These are phyloP conservation scores for Acrobasis suavella DNA, from an alignment of 2,888 invertebrate genomes.

Conservation along the genomic window DNA sequence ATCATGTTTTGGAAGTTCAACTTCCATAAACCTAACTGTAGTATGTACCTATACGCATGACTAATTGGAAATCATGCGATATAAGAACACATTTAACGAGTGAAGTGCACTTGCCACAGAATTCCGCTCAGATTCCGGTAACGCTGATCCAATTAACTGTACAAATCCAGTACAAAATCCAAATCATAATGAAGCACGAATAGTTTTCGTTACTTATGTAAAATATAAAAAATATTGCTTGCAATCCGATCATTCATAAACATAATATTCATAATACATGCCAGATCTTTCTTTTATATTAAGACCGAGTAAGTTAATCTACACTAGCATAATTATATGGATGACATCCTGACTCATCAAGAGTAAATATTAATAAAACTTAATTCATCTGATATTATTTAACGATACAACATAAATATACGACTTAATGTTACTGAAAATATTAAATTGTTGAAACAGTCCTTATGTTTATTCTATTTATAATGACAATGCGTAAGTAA, in stretches of 20 bases:
- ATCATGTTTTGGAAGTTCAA: slow-evolving; percentile 22
- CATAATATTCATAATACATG: not conserved
- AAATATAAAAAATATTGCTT: not conserved
- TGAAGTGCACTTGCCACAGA: slow-evolving; percentile 33
- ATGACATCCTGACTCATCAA: too few relatives aligned
- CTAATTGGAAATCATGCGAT: slow-evolving; percentile 40
- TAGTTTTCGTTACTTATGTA: not conserved
- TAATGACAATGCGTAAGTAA: too few relatives aligned
- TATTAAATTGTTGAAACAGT: too few relatives aligned
- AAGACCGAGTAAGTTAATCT: too few relatives aligned
- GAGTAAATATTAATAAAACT: too few relatives aligned
- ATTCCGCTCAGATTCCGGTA: slow-evolving; percentile 36
- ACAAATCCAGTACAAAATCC: slow-evolving; percentile 9
- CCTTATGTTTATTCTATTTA: too few relatives aligned
- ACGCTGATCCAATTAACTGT: slow-evolving; percentile 30
- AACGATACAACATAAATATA: too few relatives aligned
- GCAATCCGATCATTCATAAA: too few relatives aligned
- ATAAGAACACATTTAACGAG: slow-evolving; percentile 37
- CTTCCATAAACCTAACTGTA: too few relatives aligned
- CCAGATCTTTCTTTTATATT: not conserved
- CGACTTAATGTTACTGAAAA: too few relatives aligned
- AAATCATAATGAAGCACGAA: slow-evolving; percentile 5
- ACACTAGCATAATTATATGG: too few relatives aligned
- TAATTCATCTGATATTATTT: too few relatives aligned
- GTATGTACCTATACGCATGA: slow-evolving; percentile 35